A percentile compares a stretch with the other conserved stretches of the same genome.
phyloP scores from a whole-genome alignment of 2,888 invertebrate species.

The Colostygia pectinataria region DNA sequence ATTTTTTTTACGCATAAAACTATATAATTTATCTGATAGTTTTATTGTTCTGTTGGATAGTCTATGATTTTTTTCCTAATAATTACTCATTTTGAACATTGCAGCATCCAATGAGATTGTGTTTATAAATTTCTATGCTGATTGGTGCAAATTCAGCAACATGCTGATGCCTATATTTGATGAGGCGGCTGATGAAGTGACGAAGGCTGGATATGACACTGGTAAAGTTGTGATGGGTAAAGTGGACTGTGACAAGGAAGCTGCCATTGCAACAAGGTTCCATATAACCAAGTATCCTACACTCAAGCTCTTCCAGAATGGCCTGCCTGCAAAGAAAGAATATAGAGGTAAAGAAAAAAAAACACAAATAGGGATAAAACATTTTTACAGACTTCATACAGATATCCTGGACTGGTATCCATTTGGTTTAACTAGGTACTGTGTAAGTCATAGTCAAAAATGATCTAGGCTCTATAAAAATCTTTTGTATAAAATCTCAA shows the following conservation, averaged over 20 bases:
- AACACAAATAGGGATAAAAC: no score
- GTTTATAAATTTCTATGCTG: slow-evolving; percentile 99
- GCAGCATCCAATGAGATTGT: slow-evolving; percentile 97
- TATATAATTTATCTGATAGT: background rate
- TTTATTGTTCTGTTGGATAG: no score
- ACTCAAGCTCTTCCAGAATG: slow-evolving; percentile 96
- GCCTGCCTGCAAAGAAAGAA: slow-evolving; percentile 94
- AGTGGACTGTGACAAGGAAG: slow-evolving; percentile 98
- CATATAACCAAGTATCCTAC: slow-evolving; percentile 99
- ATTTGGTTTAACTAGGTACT: no score
- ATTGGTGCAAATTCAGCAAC: slow-evolving; percentile 99
- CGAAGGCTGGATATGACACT: slow-evolving; percentile 88
- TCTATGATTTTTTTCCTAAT: no score
- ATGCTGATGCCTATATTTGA: slow-evolving; percentile 98
- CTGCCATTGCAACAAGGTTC: slow-evolving; percentile 93
- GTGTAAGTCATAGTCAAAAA: no score
- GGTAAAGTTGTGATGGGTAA: slow-evolving; percentile 97
- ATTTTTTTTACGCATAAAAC: no score
- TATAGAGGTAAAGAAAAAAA: slow-evolving; percentile 88
- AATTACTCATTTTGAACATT: slow-evolving; percentile 56
- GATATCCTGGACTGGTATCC: no score
- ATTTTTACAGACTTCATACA: no score
- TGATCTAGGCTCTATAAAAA: no score
- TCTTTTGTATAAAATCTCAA: no score
- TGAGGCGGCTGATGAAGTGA: slow-evolving; percentile 95